Conservation (phyloP, 2,113 vertebrate genomes). For the Vanacampus margaritifer region DNA sequence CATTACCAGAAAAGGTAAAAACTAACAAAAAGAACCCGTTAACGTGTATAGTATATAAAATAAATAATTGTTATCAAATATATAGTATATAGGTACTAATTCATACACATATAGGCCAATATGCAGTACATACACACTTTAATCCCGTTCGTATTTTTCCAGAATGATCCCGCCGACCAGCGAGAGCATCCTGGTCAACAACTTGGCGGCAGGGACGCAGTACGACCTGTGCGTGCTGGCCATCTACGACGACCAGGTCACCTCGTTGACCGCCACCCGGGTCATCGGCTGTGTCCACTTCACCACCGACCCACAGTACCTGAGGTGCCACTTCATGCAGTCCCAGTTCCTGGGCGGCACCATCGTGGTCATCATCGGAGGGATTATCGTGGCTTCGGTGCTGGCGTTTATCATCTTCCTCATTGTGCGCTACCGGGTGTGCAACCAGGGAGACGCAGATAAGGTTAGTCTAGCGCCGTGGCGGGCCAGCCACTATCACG, state of each 20-base stretch:
- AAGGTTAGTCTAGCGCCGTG: slow-evolving; percentile 69
- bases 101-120: no score
- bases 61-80: no score
- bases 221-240: slow-evolving; percentile 96
- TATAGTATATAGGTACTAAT: no score
- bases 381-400: slow-evolving; percentile 95
- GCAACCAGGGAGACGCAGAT: slow-evolving; percentile 84
- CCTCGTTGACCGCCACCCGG: slow-evolving; percentile 90
- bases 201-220: slow-evolving; percentile 86
- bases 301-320: slow-evolving; percentile 92
- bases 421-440: slow-evolving; percentile 97
- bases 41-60: no score
- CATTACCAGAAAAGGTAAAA: not conserved
- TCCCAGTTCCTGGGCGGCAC: slow-evolving; percentile 98
- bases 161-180: slow-evolving; percentile 98
- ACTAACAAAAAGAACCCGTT: no score
- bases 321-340: slow-evolving; percentile 98
- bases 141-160: slow-evolving; percentile 43
- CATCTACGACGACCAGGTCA: slow-evolving; percentile 95
- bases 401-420: slow-evolving; percentile 99
- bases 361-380: slow-evolving; percentile 99
- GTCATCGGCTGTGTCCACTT: slow-evolving; percentile 96
- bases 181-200: slow-evolving; percentile 95
- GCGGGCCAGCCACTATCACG: no score
- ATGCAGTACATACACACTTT: not conserved